Evolutionary conservation across 2,797 vertebrate species (phyloP).

Genomic region (Enteromius treurensis): DNA sequence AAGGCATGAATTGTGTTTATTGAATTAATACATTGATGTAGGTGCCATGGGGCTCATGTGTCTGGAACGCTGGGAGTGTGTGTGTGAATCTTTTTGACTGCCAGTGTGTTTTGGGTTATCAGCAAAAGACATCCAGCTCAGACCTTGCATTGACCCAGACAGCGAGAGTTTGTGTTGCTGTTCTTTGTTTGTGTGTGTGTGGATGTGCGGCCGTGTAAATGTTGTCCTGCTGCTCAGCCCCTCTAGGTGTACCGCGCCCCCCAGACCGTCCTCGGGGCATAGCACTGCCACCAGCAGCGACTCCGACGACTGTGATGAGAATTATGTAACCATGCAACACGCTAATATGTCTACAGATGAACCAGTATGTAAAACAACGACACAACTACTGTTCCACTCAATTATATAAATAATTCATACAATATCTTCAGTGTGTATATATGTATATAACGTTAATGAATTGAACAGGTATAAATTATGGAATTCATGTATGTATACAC

Average conservation of each 20-base stretch:
- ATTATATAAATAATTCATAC: constrained; percentile 27
- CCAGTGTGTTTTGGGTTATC: constrained; percentile 32
- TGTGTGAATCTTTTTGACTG: constrained; percentile 13
- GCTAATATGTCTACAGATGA: constrained; percentile 94
- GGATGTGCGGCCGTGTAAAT: constrained; percentile 71
- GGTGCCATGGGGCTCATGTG: neutral
- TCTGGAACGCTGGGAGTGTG: neutral
- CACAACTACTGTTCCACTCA: constrained; percentile 62
- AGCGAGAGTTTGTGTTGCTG: constrained; percentile 22
- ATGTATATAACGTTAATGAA: neutral
- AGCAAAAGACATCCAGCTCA: constrained; percentile 52
- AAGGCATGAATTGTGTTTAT: constrained; percentile 20
- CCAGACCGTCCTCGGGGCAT: constrained; percentile 95
- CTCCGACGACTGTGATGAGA: constrained; percentile 96
- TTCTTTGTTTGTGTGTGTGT: constrained; percentile 40
- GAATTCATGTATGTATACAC: neutral
- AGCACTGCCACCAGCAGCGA: constrained; percentile 98
- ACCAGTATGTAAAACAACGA: constrained; percentile 86
- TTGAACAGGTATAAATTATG: neutral
- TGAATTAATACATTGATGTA: constrained; percentile 5
- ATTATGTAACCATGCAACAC: constrained; percentile 94
- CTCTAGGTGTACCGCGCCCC: constrained; percentile 93
- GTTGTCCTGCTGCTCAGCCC: constrained; percentile 87
- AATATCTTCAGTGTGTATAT: constrained; percentile 7
- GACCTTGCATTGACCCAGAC: constrained; percentile 53